These are phyloP conservation scores for Anastrepha ludens DNA, from an alignment of 1,140 invertebrate genomes.

Conservation along the genomic window DNA sequence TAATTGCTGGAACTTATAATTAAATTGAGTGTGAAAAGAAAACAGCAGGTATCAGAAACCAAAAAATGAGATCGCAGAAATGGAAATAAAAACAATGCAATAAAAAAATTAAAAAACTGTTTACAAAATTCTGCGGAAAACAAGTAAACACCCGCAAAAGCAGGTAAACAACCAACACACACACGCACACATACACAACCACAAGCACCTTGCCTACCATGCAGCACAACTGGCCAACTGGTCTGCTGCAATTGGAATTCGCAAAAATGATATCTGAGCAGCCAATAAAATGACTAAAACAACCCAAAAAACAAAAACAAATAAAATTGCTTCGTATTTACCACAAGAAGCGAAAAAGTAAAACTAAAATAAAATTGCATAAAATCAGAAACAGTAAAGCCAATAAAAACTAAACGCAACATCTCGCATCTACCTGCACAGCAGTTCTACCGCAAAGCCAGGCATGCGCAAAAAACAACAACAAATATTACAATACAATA, in stretches of 20 bases:
- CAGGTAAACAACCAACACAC: not conserved
- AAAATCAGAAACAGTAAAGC: not conserved
- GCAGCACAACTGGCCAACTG: not conserved
- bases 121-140: not conserved
- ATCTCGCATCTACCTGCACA: not conserved
- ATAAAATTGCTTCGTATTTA: not conserved
- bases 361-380: not conserved
- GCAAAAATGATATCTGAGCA: constrained; percentile 36
- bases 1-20: not conserved
- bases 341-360: not conserved
- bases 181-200: not conserved
- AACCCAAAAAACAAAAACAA: not conserved
- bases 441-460: not conserved
- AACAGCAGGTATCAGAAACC: not conserved
- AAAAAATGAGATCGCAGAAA: not conserved
- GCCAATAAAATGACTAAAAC: constrained; percentile 32
- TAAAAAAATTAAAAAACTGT: not conserved
- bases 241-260: constrained; percentile 9
- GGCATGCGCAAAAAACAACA: too few species aligned
- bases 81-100: not conserved
- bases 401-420: not conserved
- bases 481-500: not conserved
- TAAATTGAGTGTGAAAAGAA: constrained; percentile 39
- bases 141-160: not conserved
- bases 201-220: not conserved